Evolutionary conservation across 2,113 vertebrate genomes (phyloP).

Genomic region (Kryptolebias marmoratus): DNA sequence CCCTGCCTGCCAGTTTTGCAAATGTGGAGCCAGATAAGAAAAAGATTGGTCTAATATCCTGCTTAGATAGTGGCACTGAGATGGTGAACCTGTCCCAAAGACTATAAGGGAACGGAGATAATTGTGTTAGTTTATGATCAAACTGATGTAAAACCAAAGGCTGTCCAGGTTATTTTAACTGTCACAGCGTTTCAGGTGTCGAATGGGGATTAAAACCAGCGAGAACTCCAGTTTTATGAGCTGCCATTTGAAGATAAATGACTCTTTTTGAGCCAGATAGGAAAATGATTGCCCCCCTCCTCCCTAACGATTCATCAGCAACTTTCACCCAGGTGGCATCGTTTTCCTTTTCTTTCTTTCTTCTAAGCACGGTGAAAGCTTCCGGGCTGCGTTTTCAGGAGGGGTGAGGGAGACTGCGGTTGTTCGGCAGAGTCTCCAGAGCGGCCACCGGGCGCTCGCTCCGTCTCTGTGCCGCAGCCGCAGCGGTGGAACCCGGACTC

Average conservation of each 20-base stretch:
- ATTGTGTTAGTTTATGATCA: no score
- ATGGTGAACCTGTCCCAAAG: neutral
- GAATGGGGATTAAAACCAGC: no score
- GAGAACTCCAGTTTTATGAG: neutral
- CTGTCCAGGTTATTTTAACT: no score
- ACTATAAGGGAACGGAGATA: no score
- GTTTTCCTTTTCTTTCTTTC: no score
- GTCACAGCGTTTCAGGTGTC: no score
- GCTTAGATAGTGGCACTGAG: neutral
- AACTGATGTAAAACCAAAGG: no score
- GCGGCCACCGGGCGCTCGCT: slow-evolving; percentile 18
- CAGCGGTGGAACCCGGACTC: slow-evolving; percentile 52
- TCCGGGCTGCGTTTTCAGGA: no score
- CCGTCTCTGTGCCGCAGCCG: slow-evolving; percentile 37
- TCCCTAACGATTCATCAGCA: neutral
- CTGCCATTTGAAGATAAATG: slow-evolving; percentile 16
- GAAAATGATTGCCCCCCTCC: slow-evolving; percentile 2
- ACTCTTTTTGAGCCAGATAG: slow-evolving; percentile 4
- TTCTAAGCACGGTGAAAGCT: no score
- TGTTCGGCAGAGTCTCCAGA: neutral
- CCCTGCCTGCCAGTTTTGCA: neutral
- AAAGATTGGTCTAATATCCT: neutral
- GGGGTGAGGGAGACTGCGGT: slow-evolving; percentile 7
- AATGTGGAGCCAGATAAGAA: neutral
- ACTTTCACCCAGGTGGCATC: no score